A percentile compares a stretch with the other conserved stretches of the same genome.
phyloP scores from a whole-genome alignment of 2,888 invertebrate species.

The Calliphora vomitoria region DNA sequence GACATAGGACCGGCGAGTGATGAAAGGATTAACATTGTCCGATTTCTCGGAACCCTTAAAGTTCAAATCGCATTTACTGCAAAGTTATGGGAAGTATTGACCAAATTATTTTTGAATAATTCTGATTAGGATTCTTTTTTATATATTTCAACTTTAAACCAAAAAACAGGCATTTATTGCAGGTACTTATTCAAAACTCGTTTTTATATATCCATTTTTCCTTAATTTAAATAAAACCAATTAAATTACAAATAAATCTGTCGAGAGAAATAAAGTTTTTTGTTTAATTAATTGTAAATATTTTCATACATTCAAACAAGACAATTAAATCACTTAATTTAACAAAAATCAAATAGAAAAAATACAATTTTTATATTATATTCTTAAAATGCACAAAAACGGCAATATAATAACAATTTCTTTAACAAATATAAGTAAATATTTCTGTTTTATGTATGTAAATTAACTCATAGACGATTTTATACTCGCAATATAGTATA shows the following conservation, averaged over 20 bases:
- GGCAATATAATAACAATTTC: slow-evolving; percentile 64
- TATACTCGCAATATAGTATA: neutral
- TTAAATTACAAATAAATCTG: neutral
- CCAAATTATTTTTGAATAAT: too few species aligned
- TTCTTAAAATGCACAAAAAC: slow-evolving; percentile 57
- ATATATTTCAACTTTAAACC: too few species aligned
- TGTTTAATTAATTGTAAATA: slow-evolving; percentile 29
- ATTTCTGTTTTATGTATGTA: slow-evolving; percentile 41
- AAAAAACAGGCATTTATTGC: too few species aligned
- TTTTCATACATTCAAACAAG: slow-evolving; percentile 32
- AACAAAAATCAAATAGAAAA: slow-evolving; percentile 44
- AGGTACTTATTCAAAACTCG: too few species aligned
- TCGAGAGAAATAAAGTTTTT: slow-evolving; percentile 4
- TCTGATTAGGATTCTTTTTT: too few species aligned
- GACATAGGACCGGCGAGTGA: too few species aligned
- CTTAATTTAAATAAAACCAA: neutral
- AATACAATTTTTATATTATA: slow-evolving; percentile 35
- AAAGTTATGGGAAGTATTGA: too few species aligned
- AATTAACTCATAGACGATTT: slow-evolving; percentile 32
- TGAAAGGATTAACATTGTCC: too few species aligned
- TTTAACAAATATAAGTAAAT: slow-evolving; percentile 55
- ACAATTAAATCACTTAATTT: slow-evolving; percentile 14
- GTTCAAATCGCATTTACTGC: too few species aligned
- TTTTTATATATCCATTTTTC: neutral
- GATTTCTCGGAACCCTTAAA: too few species aligned